Percentiles rank a stretch among this genome's conserved stretches.
These are phyloP conservation scores for Meandrusa payeni DNA, from an alignment of 2,888 invertebrate genomes.

Conservation along the genomic window DNA sequence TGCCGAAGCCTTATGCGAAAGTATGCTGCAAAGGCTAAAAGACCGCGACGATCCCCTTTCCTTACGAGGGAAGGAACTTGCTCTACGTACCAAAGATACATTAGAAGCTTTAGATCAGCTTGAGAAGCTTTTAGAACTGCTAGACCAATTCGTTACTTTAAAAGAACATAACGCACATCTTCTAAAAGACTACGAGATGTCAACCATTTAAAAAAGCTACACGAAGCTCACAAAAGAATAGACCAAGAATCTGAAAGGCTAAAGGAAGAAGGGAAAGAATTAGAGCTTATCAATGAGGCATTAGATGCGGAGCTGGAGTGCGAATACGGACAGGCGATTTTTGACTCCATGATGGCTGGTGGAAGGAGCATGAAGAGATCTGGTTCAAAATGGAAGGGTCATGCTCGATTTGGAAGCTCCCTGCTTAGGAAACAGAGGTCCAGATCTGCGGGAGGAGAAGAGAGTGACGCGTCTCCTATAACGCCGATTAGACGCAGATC, in stretches of 20 bases:
- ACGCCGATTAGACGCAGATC: constrained; percentile 63
- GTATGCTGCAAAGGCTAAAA: constrained; percentile 63
- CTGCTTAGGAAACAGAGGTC: constrained; percentile 82
- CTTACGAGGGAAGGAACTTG: constrained; percentile 76
- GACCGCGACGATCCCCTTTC: constrained; percentile 69
- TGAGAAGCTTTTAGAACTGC: constrained; percentile 87
- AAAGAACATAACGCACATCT: constrained; percentile 86
- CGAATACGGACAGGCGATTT: constrained; percentile 82
- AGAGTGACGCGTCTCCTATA: constrained; percentile 64
- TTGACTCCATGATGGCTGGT: constrained; percentile 83
- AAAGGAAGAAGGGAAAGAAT: constrained; percentile 56
- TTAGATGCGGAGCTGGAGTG: constrained; percentile 81
- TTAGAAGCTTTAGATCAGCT: constrained; percentile 88
- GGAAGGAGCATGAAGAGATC: constrained; percentile 74
- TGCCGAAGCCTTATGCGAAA: constrained; percentile 59
- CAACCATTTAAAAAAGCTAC: constrained; percentile 85
- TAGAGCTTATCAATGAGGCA: constrained; percentile 68
- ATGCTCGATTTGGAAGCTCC: constrained; percentile 70
- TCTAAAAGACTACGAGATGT: constrained; percentile 86
- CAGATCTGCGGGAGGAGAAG: constrained; percentile 84
- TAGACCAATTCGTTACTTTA: constrained; percentile 87
- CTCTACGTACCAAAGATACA: constrained; percentile 79
- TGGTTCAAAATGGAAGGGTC: constrained; percentile 73
- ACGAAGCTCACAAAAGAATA: constrained; percentile 79
- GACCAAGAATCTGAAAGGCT: constrained; percentile 60